Evolutionary conservation across 2,888 invertebrate species (phyloP).

Genomic region (Pollenia amentaria): DNA sequence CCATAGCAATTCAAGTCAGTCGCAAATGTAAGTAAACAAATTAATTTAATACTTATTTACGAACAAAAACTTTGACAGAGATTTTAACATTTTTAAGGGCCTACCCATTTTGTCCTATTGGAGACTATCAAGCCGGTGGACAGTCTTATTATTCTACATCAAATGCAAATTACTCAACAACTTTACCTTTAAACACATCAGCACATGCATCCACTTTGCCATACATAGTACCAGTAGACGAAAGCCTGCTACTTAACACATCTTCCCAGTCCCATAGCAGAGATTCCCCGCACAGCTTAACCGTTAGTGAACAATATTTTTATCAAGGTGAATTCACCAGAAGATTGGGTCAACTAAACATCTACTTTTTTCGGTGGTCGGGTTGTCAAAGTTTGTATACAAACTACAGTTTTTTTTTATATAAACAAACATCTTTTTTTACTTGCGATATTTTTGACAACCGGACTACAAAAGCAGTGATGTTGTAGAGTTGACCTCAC

Average conservation of each 20-base stretch:
- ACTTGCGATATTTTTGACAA: too few species aligned
- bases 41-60: neutral
- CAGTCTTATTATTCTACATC: slow-evolving; percentile 88
- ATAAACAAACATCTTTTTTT: too few species aligned
- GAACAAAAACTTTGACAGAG: neutral
- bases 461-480: too few species aligned
- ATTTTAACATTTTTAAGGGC: slow-evolving; percentile 85
- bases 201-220: slow-evolving; percentile 84
- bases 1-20: slow-evolving; percentile 87
- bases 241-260: slow-evolving; percentile 87
- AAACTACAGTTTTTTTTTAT: too few species aligned
- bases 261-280: slow-evolving; percentile 85
- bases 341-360: too few species aligned
- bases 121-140: slow-evolving; percentile 85
- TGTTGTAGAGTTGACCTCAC: too few species aligned
- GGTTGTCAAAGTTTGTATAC: too few species aligned
- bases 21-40: slow-evolving; percentile 86
- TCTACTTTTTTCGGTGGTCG: too few species aligned
- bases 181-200: slow-evolving; percentile 80
- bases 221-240: slow-evolving; percentile 90
- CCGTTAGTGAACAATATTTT: slow-evolving; percentile 85
- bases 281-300: slow-evolving; percentile 89
- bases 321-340: neutral
- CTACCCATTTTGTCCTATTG: slow-evolving; percentile 91
- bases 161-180: slow-evolving; percentile 75